phyloP scores from a whole-genome alignment of 2,888 invertebrate species.

The Apamea anceps region DNA sequence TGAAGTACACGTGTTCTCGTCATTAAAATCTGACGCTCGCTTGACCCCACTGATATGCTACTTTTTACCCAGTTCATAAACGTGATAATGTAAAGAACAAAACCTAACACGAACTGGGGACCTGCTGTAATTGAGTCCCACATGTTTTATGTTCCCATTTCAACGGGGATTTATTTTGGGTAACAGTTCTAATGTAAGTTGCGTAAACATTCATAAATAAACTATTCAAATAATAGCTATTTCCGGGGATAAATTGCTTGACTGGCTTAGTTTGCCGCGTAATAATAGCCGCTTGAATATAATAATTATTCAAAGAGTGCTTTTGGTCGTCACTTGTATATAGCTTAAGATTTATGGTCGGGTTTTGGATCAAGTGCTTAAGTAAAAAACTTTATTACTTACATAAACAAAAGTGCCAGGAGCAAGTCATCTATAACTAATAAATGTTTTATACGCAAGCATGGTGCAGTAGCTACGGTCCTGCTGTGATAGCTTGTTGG shows the following conservation, averaged over 20 bases:
- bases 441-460: background rate
- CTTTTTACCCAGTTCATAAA: slow-evolving; percentile 65
- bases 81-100: slow-evolving; percentile 44
- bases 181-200: slow-evolving; percentile 37
- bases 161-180: slow-evolving; percentile 48
- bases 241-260: slow-evolving; percentile 35
- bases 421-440: background rate
- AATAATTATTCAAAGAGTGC: slow-evolving; percentile 42
- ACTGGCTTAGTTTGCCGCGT: slow-evolving; percentile 33
- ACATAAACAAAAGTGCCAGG: background rate
- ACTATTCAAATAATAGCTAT: slow-evolving; percentile 44
- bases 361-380: background rate
- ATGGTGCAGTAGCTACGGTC: background rate
- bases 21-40: slow-evolving; percentile 79
- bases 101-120: slow-evolving; percentile 26
- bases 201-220: slow-evolving; percentile 45
- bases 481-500: background rate
- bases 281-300: slow-evolving; percentile 46
- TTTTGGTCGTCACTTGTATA: slow-evolving; percentile 22
- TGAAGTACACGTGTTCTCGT: slow-evolving; percentile 70
- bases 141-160: slow-evolving; percentile 50
- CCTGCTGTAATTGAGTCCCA: slow-evolving; percentile 42
- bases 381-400: slow-evolving; percentile 12
- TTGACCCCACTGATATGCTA: slow-evolving; percentile 67
- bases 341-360: slow-evolving; percentile 11